Conservation (phyloP, 2,113 vertebrate genomes). For the Saimiri boliviensis region DNA sequence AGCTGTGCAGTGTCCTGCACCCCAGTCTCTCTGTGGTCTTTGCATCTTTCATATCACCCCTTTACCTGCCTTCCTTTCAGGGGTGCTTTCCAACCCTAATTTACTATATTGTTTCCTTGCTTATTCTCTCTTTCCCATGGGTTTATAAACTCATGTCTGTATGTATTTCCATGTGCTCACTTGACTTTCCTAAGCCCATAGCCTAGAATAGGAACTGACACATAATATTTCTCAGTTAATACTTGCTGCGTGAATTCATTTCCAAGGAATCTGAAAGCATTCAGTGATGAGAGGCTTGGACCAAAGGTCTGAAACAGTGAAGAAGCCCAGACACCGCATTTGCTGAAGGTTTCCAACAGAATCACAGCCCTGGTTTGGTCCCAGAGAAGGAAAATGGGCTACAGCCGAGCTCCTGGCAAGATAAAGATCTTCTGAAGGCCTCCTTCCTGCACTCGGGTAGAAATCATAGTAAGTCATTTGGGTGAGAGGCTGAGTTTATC, state of each 20-base stretch:
- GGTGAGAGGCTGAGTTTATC: background rate
- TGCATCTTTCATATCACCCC: too few species aligned
- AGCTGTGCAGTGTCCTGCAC: too few species aligned
- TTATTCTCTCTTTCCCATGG: background rate
- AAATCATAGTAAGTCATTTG: accelerated
- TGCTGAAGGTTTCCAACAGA: background rate
- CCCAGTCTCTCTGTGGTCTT: background rate
- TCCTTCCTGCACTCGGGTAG: background rate
- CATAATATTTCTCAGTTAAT: too few species aligned
- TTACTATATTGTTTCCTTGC: accelerated
- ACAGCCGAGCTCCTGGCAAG: accelerated
- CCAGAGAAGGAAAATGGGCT: background rate
- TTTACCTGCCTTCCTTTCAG: background rate
- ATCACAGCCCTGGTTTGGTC: accelerated
- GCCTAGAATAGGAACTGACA: too few species aligned
- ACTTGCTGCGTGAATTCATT: background rate
- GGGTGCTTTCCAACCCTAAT: background rate
- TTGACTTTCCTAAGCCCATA: too few species aligned
- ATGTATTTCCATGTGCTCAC: background rate
- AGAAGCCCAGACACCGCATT: background rate
- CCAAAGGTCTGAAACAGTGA: background rate
- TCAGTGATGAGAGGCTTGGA: background rate
- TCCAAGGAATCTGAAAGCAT: background rate
- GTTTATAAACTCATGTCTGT: background rate
- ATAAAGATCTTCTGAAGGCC: accelerated